These are phyloP conservation scores for Ornithoptera priamus DNA, from an alignment of 2,888 invertebrate genomes.

Conservation along the genomic window DNA sequence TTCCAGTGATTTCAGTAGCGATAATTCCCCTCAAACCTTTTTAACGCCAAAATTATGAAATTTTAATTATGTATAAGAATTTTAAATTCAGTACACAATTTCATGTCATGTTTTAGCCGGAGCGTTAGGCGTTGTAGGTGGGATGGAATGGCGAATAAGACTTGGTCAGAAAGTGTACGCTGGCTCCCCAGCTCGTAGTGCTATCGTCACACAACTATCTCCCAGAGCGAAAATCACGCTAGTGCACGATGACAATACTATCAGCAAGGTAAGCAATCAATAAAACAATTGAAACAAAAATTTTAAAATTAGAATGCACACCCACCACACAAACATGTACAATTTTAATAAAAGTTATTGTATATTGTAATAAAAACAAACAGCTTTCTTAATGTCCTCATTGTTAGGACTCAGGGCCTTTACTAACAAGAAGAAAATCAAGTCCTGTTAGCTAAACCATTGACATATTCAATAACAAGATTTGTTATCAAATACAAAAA, in stretches of 20 bases:
- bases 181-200: constrained; percentile 61
- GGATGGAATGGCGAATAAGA: constrained; percentile 70
- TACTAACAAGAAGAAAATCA: too few relatives aligned
- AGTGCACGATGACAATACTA: constrained; percentile 64
- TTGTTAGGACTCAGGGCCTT: too few relatives aligned
- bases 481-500: too few relatives aligned
- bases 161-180: constrained; percentile 63
- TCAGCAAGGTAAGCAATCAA: constrained; percentile 56
- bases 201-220: constrained; percentile 68
- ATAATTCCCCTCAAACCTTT: too few relatives aligned
- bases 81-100: background rate
- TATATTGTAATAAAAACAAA: too few relatives aligned
- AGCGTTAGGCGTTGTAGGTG: constrained; percentile 70
- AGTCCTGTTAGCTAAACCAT: too few relatives aligned
- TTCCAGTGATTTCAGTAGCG: too few relatives aligned
- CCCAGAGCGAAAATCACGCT: constrained; percentile 67
- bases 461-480: too few relatives aligned
- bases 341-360: too few relatives aligned
- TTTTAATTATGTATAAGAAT: too few relatives aligned
- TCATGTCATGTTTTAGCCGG: constrained; percentile 52
- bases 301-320: background rate
- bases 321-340: background rate
- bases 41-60: too few relatives aligned
- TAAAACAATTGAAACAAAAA: background rate
- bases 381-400: too few relatives aligned